A percentile compares a stretch with the other conserved stretches of the same genome.
Conservation (phyloP, 2,888 invertebrate species). For the Perdita meconis region DNA sequence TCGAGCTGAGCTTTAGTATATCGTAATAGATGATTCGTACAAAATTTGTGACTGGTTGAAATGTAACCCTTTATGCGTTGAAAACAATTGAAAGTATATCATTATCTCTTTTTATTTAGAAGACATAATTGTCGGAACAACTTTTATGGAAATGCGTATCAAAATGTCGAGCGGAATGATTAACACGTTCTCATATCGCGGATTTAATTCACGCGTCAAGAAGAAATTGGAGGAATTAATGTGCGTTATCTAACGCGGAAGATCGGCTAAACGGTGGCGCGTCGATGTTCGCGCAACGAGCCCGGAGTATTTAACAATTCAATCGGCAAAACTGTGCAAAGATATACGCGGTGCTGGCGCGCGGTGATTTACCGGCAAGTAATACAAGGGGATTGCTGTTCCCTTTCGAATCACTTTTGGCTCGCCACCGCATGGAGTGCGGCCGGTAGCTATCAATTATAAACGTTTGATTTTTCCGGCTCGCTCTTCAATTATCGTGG, state of each 20-base stretch:
- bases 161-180: not conserved
- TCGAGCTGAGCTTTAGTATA: too few relatives aligned
- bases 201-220: not conserved
- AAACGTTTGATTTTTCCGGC: constrained; percentile 58
- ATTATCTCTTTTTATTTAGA: too few relatives aligned
- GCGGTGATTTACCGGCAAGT: constrained; percentile 44
- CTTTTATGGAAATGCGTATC: too few relatives aligned
- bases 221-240: not conserved
- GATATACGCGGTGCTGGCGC: constrained; percentile 28
- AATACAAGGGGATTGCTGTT: constrained; percentile 51
- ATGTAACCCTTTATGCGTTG: too few relatives aligned
- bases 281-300: constrained; percentile 17
- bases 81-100: too few relatives aligned
- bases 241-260: constrained; percentile 20
- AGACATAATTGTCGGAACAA: too few relatives aligned
- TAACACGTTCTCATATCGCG: not conserved
- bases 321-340: constrained; percentile 34
- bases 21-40: too few relatives aligned
- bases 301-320: constrained; percentile 56
- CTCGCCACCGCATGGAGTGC: constrained; percentile 27
- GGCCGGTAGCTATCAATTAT: constrained; percentile 63
- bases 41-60: too few relatives aligned
- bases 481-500: constrained; percentile 64
- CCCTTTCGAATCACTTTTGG: constrained; percentile 54
- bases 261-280: constrained; percentile 4